These are phyloP conservation scores for Tretioscincus oriximinensis DNA, from an alignment of 2,113 vertebrate genomes.

Conservation along the genomic window DNA sequence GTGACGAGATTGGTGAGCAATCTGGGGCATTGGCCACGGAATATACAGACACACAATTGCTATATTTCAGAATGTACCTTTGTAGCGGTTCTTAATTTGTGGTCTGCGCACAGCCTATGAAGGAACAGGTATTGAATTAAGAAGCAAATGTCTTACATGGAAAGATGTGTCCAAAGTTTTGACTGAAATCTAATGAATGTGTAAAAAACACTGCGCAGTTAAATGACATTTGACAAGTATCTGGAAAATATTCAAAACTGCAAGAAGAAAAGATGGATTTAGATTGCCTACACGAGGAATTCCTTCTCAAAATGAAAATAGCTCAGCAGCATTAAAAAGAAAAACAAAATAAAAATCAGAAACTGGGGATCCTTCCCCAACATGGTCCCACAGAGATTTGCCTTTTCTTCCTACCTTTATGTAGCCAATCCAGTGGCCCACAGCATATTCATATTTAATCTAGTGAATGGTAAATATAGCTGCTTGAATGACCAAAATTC, in stretches of 20 bases:
- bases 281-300: too few relatives aligned
- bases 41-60: too few relatives aligned
- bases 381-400: not conserved
- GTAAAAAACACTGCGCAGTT: not conserved
- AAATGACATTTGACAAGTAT: not conserved
- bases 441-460: conserved; percentile 7
- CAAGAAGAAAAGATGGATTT: not conserved
- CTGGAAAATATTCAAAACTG: not conserved
- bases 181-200: not conserved
- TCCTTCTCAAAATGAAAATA: not conserved
- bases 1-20: too few relatives aligned
- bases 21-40: too few relatives aligned
- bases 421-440: not conserved
- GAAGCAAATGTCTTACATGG: too few relatives aligned
- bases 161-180: too few relatives aligned
- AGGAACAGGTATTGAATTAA: too few relatives aligned
- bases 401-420: not conserved
- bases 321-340: not conserved
- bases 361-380: not conserved
- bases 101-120: too few relatives aligned
- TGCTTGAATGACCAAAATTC: conserved; percentile 3
- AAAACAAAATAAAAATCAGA: not conserved
- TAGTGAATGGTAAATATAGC: conserved; percentile 26
- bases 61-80: too few relatives aligned
- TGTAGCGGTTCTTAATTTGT: too few relatives aligned